Conservation (phyloP, 2,113 vertebrate genomes). For the Cercocebus atys region DNA sequence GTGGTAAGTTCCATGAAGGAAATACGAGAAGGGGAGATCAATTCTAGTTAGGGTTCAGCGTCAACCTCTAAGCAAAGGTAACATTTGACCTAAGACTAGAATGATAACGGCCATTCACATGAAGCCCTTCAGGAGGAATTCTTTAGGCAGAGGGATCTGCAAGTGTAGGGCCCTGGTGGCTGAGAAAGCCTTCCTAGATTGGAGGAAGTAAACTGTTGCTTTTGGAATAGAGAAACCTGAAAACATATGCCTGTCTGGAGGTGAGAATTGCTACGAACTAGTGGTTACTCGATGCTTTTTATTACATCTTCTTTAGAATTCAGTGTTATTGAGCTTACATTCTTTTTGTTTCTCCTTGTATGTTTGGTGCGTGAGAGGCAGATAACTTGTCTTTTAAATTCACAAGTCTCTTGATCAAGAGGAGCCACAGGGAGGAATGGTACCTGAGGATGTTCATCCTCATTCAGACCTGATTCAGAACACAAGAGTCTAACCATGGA, state of each 20-base stretch:
- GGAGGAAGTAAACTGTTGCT: not conserved
- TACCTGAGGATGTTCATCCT: not conserved
- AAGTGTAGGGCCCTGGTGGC: not conserved
- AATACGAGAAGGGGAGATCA: not conserved
- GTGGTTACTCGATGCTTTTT: not conserved
- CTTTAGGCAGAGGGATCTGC: accelerated
- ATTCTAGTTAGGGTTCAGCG: not conserved
- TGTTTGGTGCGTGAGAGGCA: not conserved
- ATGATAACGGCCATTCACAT: not conserved
- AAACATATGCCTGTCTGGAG: not conserved
- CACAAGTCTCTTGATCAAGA: not conserved
- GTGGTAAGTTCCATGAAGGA: not conserved
- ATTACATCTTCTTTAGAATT: not conserved
- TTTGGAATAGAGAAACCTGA: not conserved
- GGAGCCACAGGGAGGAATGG: not conserved
- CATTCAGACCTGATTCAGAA: not conserved
- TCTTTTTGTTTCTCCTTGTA: not conserved
- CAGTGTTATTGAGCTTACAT: not conserved
- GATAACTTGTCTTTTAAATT: not conserved
- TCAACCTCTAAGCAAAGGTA: not conserved
- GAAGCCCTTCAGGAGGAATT: not conserved
- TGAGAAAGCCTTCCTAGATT: not conserved
- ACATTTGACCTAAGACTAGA: not conserved
- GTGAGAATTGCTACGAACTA: not conserved
- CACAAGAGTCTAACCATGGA: not conserved